These are phyloP conservation scores for Enhydra lutris DNA, from an alignment of 2,113 vertebrate species.

Conservation along the genomic window DNA sequence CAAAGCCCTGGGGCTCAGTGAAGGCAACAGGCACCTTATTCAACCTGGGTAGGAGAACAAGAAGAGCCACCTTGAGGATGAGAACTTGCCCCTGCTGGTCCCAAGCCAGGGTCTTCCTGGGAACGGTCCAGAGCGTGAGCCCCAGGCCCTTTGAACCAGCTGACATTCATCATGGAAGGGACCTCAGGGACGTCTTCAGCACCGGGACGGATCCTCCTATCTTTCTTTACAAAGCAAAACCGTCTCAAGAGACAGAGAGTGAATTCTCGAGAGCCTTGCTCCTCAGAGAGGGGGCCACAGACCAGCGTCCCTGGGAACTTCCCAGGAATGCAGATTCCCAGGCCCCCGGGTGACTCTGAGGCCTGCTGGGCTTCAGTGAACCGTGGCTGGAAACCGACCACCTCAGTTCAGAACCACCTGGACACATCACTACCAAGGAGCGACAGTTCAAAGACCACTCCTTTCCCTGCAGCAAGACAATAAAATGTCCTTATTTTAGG, in stretches of 20 bases:
- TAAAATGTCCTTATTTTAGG: not conserved
- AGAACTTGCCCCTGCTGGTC: not conserved
- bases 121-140: not conserved
- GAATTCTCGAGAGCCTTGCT: not conserved
- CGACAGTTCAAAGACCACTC: not conserved
- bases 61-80: not conserved
- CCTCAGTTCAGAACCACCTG: not conserved
- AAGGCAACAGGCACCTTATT: not conserved
- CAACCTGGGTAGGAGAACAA: not conserved
- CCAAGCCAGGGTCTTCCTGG: not conserved
- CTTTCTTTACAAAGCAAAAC: not conserved
- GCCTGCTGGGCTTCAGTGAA: not conserved
- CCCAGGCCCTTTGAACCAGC: not conserved
- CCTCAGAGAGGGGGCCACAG: not conserved
- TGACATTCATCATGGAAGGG: not conserved
- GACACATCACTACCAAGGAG: accelerated
- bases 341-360: not conserved
- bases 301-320: not conserved
- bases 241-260: not conserved
- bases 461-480: not conserved
- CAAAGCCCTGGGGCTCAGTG: not conserved
- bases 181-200: not conserved
- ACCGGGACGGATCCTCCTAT: not conserved
- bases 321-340: not conserved
- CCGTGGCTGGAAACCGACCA: not conserved